These are phyloP conservation scores for Tipula helvola DNA, from an alignment of 2,888 invertebrate species.

Conservation along the genomic window DNA sequence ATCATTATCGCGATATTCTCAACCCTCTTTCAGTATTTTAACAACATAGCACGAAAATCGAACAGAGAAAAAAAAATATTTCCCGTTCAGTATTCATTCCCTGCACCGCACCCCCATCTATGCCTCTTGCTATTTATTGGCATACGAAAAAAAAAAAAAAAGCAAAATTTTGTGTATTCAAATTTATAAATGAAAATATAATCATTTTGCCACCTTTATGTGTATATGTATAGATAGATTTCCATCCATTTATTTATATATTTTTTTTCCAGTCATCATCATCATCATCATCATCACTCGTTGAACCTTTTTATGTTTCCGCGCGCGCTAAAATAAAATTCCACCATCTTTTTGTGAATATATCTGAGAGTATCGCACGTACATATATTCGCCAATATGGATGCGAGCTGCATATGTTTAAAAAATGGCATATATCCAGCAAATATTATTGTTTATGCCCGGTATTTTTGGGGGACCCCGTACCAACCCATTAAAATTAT, in stretches of 20 bases:
- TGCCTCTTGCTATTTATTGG: not conserved
- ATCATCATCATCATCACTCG: not conserved
- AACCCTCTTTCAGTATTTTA: not conserved
- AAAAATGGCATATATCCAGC: not conserved
- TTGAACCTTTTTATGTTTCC: not conserved
- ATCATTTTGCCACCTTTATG: not conserved
- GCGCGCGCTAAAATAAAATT: not conserved
- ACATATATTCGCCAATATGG: not conserved
- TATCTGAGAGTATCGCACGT: not conserved
- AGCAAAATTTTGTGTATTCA: not conserved
- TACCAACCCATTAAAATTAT: not conserved
- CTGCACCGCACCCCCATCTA: not conserved
- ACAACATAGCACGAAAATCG: not conserved
- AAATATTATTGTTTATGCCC: not conserved
- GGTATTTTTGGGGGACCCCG: not conserved
- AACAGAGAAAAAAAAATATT: not conserved
- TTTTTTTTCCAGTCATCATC: not conserved
- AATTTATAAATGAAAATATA: not conserved
- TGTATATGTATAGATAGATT: not conserved
- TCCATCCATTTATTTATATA: not conserved
- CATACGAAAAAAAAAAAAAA: not conserved
- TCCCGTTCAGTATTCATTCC: not conserved
- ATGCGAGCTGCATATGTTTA: not conserved
- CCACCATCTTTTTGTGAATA: not conserved
- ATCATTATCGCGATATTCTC: not conserved